These are phyloP conservation scores for Coilia nasus DNA, from an alignment of 2,797 vertebrate genomes.

Conservation along the genomic window DNA sequence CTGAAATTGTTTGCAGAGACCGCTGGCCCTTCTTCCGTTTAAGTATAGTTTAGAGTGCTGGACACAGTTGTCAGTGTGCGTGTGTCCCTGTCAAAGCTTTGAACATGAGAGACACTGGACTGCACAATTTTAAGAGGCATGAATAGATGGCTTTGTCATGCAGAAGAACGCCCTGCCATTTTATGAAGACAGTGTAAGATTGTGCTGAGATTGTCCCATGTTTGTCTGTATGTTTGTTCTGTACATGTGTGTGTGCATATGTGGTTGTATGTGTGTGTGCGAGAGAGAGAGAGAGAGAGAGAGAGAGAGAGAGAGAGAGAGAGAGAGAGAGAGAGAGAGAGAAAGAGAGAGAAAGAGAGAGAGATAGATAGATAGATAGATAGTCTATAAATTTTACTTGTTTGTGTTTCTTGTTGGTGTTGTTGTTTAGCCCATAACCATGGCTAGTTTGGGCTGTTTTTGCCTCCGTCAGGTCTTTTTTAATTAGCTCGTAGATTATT, in stretches of 20 bases:
- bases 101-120: background rate
- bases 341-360: too few relatives aligned
- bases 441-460: background rate
- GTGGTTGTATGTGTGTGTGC: background rate
- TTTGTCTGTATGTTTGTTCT: background rate
- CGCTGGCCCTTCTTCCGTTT: background rate
- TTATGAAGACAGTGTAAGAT: background rate
- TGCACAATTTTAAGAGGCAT: background rate
- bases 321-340: too few relatives aligned
- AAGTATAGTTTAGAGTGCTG: background rate
- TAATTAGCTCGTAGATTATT: background rate
- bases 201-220: constrained; percentile 36
- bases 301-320: too few relatives aligned
- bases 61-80: background rate
- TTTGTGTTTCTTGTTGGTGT: constrained; percentile 11
- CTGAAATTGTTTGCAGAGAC: constrained; percentile 16
- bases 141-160: background rate
- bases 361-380: too few relatives aligned
- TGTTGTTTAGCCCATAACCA: constrained; percentile 4
- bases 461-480: background rate
- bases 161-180: background rate
- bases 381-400: background rate
- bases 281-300: too few relatives aligned
- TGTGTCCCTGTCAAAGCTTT: background rate
- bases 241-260: background rate